A percentile compares a stretch with the other conserved stretches of the same genome.
Conservation (phyloP, 1,140 invertebrate species). For the Lamellibrachia luymesi region DNA sequence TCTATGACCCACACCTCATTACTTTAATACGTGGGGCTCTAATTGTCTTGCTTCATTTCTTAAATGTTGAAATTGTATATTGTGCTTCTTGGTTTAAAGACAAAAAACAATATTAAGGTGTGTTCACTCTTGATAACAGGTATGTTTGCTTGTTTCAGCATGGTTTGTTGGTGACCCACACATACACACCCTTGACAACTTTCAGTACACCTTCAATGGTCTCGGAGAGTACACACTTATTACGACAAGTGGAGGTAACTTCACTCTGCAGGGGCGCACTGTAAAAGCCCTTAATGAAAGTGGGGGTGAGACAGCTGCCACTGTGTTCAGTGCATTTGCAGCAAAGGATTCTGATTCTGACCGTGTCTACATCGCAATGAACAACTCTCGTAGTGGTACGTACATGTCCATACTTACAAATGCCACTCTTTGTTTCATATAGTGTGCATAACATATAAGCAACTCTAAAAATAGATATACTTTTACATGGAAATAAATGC, state of each 20-base stretch:
- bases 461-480: too few species aligned
- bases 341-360: neutral
- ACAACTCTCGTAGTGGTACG: neutral
- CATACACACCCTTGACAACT: neutral
- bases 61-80: too few species aligned
- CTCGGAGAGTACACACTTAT: neutral
- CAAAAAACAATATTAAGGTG: too few species aligned
- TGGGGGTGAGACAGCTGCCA: neutral
- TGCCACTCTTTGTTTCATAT: too few species aligned
- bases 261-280: neutral
- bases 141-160: neutral
- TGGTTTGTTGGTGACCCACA: neutral
- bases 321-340: conserved; percentile 4
- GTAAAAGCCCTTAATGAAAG: neutral
- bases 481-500: too few species aligned
- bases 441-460: too few species aligned
- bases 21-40: too few species aligned
- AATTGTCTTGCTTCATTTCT: too few species aligned
- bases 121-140: neutral
- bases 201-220: neutral
- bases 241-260: neutral
- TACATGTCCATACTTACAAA: neutral
- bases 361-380: neutral
- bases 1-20: too few species aligned
- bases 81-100: too few species aligned